Conservation (phyloP, 2,888 invertebrate species). For the Hydropsyche betteni region DNA sequence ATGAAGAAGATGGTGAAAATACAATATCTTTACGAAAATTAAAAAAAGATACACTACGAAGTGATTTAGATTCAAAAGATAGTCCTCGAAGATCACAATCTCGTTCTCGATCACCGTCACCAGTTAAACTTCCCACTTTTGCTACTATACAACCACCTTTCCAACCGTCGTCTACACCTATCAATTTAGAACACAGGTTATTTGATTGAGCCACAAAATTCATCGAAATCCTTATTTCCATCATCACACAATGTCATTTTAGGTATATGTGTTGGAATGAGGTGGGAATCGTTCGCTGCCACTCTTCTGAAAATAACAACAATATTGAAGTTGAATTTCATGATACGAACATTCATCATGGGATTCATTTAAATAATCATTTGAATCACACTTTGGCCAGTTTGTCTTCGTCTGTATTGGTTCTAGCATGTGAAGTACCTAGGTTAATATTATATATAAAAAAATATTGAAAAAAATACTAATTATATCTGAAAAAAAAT, state of each 20-base stretch:
- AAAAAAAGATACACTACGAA: conserved; percentile 70
- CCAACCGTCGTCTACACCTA: conserved; percentile 90
- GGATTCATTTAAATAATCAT: conserved; percentile 88
- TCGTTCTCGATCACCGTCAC: conserved; percentile 53
- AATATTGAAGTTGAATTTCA: conserved; percentile 96
- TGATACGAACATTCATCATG: conserved; percentile 87
- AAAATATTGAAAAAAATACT: conserved; percentile 3
- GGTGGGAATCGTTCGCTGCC: conserved; percentile 88
- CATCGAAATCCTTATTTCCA: not conserved
- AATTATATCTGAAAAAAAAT: not conserved
- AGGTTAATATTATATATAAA: conserved; percentile 62
- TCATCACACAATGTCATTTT: conserved; percentile 51
- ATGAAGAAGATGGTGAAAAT: conserved; percentile 76
- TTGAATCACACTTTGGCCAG: conserved; percentile 88
- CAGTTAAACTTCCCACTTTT: conserved; percentile 57
- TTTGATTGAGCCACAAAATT: not conserved
- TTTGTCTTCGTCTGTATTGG: conserved; percentile 81
- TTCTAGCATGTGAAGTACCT: conserved; percentile 76
- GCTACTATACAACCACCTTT: conserved; percentile 82
- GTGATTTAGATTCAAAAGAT: conserved; percentile 44
- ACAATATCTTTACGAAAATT: conserved; percentile 79
- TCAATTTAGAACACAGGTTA: conserved; percentile 80
- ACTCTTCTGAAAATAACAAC: conserved; percentile 77
- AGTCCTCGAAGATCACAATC: conserved; percentile 53
- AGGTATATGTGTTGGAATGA: conserved; percentile 89